Conservation (phyloP, 2,888 invertebrate genomes). For the Emmelina monodactyla region DNA sequence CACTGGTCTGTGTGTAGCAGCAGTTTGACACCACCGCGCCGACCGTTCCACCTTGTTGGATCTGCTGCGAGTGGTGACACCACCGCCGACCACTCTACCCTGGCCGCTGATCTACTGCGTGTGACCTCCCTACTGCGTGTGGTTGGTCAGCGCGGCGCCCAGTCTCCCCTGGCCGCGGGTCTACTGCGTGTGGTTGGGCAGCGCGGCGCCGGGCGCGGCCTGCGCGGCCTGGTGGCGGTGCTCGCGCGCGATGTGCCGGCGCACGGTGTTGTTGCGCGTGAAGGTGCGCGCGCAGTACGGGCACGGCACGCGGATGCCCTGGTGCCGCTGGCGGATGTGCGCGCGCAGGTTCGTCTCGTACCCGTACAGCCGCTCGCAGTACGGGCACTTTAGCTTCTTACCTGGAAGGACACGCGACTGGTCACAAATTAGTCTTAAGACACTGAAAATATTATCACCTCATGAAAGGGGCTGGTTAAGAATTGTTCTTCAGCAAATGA, state of each 20-base stretch:
- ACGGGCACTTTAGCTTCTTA: conserved; percentile 91
- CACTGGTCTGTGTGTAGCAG: no score
- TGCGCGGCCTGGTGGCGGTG: conserved; percentile 80
- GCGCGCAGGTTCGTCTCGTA: conserved; percentile 93
- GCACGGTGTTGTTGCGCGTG: conserved; percentile 91
- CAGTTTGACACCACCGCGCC: no score
- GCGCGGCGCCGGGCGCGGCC: conserved; percentile 65
- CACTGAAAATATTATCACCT: no score
- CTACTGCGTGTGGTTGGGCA: conserved; percentile 72
- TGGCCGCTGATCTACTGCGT: no score
- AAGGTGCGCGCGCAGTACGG: conserved; percentile 91
- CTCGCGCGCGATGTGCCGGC: conserved; percentile 89
- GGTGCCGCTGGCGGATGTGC: conserved; percentile 90
- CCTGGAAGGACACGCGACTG: no score
- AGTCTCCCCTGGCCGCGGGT: conserved; percentile 15
- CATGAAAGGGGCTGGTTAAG: no score
- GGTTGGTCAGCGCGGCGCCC: background rate
- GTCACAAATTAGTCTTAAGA: no score
- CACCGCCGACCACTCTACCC: no score
- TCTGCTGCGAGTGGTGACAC: no score
- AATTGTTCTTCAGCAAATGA: no score
- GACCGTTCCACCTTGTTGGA: no score
- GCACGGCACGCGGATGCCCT: conserved; percentile 90
- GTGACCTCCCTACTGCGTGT: conserved; percentile 1
- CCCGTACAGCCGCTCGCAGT: conserved; percentile 90